Evolutionary conservation across 2,797 vertebrate species (phyloP).

Genomic region (Molossus molossus): DNA sequence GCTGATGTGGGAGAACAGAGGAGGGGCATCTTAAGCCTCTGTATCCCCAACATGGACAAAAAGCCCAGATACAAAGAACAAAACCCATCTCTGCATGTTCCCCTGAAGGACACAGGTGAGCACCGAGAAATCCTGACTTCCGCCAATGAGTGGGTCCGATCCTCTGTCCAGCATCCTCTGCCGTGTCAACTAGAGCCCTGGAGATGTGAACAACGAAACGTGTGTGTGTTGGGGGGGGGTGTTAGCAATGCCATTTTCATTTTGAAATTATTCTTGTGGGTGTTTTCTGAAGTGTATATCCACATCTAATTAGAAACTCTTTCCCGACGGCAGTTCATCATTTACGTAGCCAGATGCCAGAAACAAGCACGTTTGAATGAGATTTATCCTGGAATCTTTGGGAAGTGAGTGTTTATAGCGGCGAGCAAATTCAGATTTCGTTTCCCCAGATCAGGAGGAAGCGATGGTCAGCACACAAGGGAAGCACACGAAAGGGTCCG

Average conservation of each 20-base stretch:
- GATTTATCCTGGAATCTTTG: not conserved
- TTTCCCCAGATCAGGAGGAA: not conserved
- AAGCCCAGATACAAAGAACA: not conserved
- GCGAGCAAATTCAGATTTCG: not conserved
- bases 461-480: not conserved
- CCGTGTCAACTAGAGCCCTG: not conserved
- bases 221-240: not conserved
- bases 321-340: not conserved
- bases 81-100: not conserved
- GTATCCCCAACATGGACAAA: not conserved
- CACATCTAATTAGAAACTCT: conserved; percentile 26
- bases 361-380: not conserved
- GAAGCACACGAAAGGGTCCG: not conserved
- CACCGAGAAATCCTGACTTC: not conserved
- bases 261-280: not conserved
- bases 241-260: not conserved
- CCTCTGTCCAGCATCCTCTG: not conserved
- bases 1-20: not conserved
- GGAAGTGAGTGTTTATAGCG: not conserved
- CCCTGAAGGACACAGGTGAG: not conserved
- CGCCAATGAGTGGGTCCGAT: not conserved
- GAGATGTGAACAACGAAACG: not conserved
- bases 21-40: not conserved
- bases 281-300: conserved; percentile 4
- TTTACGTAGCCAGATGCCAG: not conserved